A percentile compares a stretch with the other conserved stretches of the same genome.
Evolutionary conservation across 2,113 vertebrate species (phyloP).

Genomic region (Gavia stellata): DNA sequence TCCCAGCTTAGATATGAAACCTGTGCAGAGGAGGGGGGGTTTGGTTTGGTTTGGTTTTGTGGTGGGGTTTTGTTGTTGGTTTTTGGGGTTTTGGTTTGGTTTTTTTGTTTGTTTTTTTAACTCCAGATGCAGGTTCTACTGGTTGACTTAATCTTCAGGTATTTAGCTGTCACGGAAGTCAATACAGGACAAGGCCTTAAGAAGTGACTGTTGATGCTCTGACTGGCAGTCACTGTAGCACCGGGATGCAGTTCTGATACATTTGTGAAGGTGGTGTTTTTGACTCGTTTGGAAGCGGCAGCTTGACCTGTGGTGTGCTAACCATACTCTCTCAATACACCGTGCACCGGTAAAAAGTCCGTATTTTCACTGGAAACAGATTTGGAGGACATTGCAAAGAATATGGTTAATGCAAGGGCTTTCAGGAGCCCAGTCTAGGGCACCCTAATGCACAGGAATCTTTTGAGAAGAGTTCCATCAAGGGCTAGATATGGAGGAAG

Average conservation of each 20-base stretch:
- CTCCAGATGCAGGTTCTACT: not conserved
- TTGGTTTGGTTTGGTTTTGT: not conserved
- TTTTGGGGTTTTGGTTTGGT: not conserved
- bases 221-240: not conserved
- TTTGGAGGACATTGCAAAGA: not conserved
- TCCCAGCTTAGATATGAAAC: not conserved
- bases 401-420: not conserved
- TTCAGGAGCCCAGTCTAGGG: not conserved
- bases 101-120: not conserved
- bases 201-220: not conserved
- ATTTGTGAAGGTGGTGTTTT: not conserved
- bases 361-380: not conserved
- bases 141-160: not conserved
- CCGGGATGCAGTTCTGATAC: accelerated
- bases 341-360: not conserved
- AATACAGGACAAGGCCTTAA: not conserved
- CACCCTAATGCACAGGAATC: accelerated
- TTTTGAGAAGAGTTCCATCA: accelerated
- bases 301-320: not conserved
- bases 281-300: not conserved
- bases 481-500: not conserved
- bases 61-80: not conserved
- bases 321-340: accelerated
- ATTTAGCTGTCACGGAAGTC: not conserved
- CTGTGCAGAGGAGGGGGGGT: no score